Evolutionary conservation across 2,888 invertebrate genomes (phyloP).

Genomic region (Agapetus fuscipes): DNA sequence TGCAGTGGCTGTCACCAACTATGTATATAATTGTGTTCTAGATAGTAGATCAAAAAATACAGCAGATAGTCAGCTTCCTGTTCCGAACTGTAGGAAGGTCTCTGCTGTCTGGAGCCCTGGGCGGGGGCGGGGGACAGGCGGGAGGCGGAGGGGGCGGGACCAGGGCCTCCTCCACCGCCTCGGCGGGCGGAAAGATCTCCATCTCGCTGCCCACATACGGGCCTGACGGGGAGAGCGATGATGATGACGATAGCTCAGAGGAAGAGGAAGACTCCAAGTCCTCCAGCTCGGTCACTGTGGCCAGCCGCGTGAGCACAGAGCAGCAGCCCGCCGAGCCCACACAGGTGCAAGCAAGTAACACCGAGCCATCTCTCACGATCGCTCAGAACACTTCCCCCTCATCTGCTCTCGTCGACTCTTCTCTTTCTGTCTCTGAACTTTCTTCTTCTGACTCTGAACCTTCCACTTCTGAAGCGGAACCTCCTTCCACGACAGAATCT

Average conservation of each 20-base stretch:
- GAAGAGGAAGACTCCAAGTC: conserved; percentile 15
- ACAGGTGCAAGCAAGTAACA: conserved; percentile 19
- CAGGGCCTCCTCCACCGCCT: conserved; percentile 31
- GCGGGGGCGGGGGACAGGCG: conserved; percentile 35
- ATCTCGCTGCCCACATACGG: conserved; percentile 58
- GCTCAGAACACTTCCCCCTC: conserved; percentile 1
- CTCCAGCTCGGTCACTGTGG: conserved; percentile 17
- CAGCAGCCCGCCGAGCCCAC: conserved; percentile 11
- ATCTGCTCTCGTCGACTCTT: background rate
- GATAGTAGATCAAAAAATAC: conserved; percentile 71
- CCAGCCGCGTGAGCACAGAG: conserved; percentile 2
- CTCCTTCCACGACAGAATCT: conserved; percentile 3
- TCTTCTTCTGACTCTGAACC: conserved; percentile 1
- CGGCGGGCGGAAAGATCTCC: conserved; percentile 45
- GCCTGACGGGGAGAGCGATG: conserved; percentile 54
- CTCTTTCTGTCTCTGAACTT: conserved; percentile 6
- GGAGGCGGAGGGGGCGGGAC: conserved; percentile 33
- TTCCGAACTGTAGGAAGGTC: conserved; percentile 69
- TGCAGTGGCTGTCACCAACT: conserved; percentile 8
- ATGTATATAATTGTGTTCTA: conserved; percentile 26
- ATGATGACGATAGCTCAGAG: conserved; percentile 18
- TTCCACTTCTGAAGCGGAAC: background rate
- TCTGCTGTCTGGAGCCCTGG: conserved; percentile 53
- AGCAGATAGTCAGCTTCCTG: conserved; percentile 60
- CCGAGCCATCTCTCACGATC: conserved; percentile 8